These are phyloP conservation scores for Macrocentrus cingulum DNA, from an alignment of 1,140 invertebrate species.

Conservation along the genomic window DNA sequence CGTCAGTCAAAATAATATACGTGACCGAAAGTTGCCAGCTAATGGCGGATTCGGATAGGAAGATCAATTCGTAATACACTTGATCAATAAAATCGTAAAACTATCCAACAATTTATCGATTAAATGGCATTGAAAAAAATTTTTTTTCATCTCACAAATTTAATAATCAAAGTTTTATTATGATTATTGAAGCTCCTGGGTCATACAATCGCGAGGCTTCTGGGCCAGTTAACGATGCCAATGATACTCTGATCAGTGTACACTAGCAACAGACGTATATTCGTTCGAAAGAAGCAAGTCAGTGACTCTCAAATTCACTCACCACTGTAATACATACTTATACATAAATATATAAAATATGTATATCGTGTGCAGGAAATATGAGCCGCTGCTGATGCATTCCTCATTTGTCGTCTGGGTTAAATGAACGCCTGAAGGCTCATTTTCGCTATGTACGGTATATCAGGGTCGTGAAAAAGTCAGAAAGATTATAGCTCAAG, in stretches of 20 bases:
- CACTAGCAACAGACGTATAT: neutral
- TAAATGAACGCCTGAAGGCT: conserved; percentile 7
- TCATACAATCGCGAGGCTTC: conserved; percentile 5
- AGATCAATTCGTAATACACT: neutral
- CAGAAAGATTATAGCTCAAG: neutral
- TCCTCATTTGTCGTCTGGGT: neutral
- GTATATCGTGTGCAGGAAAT: neutral
- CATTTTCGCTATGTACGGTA: conserved; percentile 5
- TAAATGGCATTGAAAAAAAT: no score
- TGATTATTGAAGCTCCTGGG: neutral
- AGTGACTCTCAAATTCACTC: neutral
- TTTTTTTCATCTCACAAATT: no score
- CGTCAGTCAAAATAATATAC: neutral
- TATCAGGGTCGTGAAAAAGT: neutral
- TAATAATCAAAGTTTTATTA: no score
- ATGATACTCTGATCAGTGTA: conserved; percentile 11
- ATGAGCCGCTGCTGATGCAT: neutral
- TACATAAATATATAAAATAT: neutral
- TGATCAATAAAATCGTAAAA: neutral
- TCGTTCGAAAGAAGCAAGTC: neutral
- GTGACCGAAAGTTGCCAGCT: neutral
- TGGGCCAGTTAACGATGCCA: conserved; percentile 22
- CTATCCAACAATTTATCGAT: no score
- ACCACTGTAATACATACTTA: no score
- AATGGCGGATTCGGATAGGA: conserved; percentile 3